Conservation (phyloP, 1,140 invertebrate species). For the Trichonephila clavata region DNA sequence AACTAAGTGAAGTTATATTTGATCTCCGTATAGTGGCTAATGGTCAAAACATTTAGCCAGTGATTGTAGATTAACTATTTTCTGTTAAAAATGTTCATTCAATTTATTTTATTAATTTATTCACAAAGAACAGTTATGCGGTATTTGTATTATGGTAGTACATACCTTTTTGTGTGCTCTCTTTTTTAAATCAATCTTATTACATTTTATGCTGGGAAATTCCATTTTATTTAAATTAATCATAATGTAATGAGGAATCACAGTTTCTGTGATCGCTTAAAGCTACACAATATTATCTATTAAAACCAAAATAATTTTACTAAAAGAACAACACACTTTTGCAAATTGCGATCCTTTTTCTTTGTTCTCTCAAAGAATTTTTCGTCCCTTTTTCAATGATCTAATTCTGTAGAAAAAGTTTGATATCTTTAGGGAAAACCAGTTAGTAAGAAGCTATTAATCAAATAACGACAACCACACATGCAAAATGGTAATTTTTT, state of each 20-base stretch:
- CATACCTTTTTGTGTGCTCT: too few species aligned
- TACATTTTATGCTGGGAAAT: neutral
- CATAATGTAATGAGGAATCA: neutral
- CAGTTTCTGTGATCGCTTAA: too few species aligned
- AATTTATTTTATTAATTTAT: too few species aligned
- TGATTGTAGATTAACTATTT: too few species aligned
- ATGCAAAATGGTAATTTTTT: neutral
- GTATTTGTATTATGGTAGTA: too few species aligned
- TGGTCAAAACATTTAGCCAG: too few species aligned
- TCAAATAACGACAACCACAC: neutral
- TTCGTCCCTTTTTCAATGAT: neutral
- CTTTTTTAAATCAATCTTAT: neutral
- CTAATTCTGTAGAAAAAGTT: neutral
- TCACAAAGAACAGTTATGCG: too few species aligned
- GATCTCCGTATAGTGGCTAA: too few species aligned
- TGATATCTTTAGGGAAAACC: neutral
- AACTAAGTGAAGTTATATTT: too few species aligned
- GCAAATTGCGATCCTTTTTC: neutral
- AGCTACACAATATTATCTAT: neutral
- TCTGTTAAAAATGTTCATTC: too few species aligned
- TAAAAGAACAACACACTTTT: neutral
- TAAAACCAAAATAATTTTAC: neutral
- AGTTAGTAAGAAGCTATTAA: neutral
- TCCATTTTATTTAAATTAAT: neutral
- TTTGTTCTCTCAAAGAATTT: neutral